Evolutionary conservation across 2,113 vertebrate species (phyloP).

Genomic region (Turdus rufiventris): DNA sequence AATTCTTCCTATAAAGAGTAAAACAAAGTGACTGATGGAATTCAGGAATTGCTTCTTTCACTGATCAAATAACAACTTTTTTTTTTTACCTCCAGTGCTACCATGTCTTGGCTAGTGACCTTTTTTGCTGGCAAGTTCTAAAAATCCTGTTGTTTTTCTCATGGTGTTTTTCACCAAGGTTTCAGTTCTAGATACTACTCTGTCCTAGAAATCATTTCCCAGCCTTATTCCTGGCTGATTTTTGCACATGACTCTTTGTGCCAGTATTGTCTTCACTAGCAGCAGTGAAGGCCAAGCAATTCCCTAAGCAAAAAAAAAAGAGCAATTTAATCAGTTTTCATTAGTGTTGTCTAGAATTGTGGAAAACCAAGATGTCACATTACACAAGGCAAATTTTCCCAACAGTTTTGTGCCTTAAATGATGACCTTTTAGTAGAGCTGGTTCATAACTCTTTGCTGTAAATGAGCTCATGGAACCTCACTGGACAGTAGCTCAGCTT

Average conservation of each 20-base stretch:
- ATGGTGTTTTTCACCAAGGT: neutral
- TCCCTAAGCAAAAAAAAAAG: neutral
- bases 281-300: neutral
- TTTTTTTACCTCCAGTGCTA: neutral
- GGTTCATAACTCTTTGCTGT: neutral
- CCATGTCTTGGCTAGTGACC: neutral
- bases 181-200: neutral
- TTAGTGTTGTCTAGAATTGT: neutral
- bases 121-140: neutral
- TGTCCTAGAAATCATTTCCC: neutral
- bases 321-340: neutral
- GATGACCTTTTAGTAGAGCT: neutral
- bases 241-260: neutral
- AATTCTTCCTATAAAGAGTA: neutral
- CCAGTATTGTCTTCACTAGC: neutral
- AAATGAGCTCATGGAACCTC: neutral
- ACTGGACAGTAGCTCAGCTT: neutral
- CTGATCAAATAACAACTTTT: neutral
- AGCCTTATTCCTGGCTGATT: neutral
- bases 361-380: neutral
- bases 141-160: neutral
- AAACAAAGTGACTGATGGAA: neutral
- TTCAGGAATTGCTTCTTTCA: neutral
- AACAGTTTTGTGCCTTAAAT: neutral
- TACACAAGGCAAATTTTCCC: neutral